Evolutionary conservation across 2,888 invertebrate species (phyloP), one percentile per base, ranked within the genome.

Genomic region (Craniophora ligustri): DNA sequence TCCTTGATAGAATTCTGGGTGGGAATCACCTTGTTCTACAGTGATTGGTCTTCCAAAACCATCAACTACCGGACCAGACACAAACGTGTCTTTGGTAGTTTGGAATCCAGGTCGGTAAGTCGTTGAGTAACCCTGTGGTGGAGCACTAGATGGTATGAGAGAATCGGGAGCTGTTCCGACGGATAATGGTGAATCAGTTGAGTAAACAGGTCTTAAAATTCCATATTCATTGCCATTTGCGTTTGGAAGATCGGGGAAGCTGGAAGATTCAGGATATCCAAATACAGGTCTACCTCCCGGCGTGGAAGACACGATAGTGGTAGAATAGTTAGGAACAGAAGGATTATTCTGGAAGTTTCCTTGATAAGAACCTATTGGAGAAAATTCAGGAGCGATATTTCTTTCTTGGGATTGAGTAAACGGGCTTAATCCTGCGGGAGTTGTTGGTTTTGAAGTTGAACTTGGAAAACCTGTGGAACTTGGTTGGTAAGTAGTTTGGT

Each of bases 21-120:
- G 28, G 5, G 7, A 23, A 35, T 28, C 21, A 18, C 21, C 51
- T 6, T 40, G 36, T 5, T 31, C 58, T 10, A 19, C 21, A 11
- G n/a, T 18, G 0, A 73, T 59, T 13, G 67, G 67, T 45, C 57
- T 64, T 16, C 61, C 75, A 19, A 57, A 66, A 13, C 45, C 69
- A 16, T 73, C 66, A 21, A 68, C 54, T 30, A 39, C 14, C 15
- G 51, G 28, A 11, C 39, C 40, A 10, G 45, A 46, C 0, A 44
- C 32, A 56, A 41, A 39, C 1, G 16, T 31, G 1, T 32, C 21
- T 23, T 41, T 31, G 0, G 23, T 46, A 5, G 51, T 30, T 11
- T 51, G 48, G 21, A 35, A 42, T 18, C 34, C 30, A 26, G 66
- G 66, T 21, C 36, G 30, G 10, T 60, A 53, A 5, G 51, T 66